Evolutionary conservation across 2,888 invertebrate genomes (phyloP), one percentile per base, ranked within the genome.

Genomic region (Reticulitermes lucifugus): DNA sequence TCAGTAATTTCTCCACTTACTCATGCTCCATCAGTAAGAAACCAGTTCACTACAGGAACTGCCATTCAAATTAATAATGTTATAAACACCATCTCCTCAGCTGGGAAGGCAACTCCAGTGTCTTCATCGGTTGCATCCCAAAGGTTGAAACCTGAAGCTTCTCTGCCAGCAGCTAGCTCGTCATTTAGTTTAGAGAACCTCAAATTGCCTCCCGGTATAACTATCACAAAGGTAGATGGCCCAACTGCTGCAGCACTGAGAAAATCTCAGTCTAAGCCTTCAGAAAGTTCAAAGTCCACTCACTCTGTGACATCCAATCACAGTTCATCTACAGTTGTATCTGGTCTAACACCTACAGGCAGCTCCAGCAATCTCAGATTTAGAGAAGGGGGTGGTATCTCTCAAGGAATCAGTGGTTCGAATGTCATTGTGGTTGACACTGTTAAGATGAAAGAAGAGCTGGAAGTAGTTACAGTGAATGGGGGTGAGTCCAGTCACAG

Each of bases 191-290:
- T 87, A 43, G 94, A 94, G 14, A 94, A 94, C 87, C 89, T 95
- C 35, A 92, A 92, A 70, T 90, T 96, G 75, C 96, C 96, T 0
- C 96, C 96, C 0, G 96, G 96, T n/a, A 96, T 96, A 79, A 96
- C 96, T 0, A 92, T 96, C 70, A 96, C 96, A 0, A 93, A 95
- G 86, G 95, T 96, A 0, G 94, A 95, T 83, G 90, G 90, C 5
- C 91, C 91, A 1, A 88, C 88, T 1, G 90, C 86, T 89, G 83
- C 89, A 89, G 29, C 87, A 90, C 59, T 90, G 90, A 90, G 89
- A 87, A 89, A 90, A 3, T 88, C 89, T 0, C 89, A 89, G 2
- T 87, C 89, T 87, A 59, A 89, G 89, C 85, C 89, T 90, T 12
- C 88, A 89, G 25, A 89, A 18, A 83, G 43, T 83, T 79, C 70